Base-by-base conservation (phyloP, 1,140 invertebrate species). In the Rhynchophorus ferrugineus region DNA sequence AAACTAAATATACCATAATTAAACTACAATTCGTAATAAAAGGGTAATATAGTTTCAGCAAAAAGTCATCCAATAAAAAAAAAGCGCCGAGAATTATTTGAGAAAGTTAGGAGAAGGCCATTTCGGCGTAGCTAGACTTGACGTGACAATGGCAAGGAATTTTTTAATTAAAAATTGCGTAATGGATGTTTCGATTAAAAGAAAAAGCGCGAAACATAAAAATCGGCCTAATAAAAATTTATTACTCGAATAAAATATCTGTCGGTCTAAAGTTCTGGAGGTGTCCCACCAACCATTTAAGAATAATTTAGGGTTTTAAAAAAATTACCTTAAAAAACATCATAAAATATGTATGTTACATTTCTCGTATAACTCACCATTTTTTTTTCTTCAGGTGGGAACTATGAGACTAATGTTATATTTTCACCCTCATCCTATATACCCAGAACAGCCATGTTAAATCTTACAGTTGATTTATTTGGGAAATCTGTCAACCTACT, bases 401-500 rank as follows among this genome's bases (percentile, higher is more conserved):
- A 80, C 59, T 78, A 83, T 42, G 87, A 92, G 67, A 79, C 77
- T 0, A 90, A 91, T 69, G 54, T 95, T 0, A 84, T 97, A 53
- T 96, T 91, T 70, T 91, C 91, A 0, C 81, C 85, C 0, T 83
- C 89, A 51, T 95, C 91, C 0, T 95, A 91, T 62, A 73, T 97
- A 18, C 93, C 93, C 1, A 74, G 89, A 47, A 84, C 88, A 1
- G 76, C 80, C 2, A 83, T 75, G 35, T 72, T 92, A 9, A 95
- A 95, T 66, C 73, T 94, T 3, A 94, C 90, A 0, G 72, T 93
- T 1, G 89, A 94, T 66, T 69, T 95, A 47, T 95, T 95, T 69
- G 92, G 92, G 1, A 84, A 91, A 69, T 88, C 88, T 1, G 79
- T 95, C 19, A 95, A 96, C 72, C 65, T 89, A 22, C 73, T 91